Percentiles rank a stretch among this genome's conserved stretches.
Conservation (phyloP, 2,797 vertebrate species). For the Thunnus albacares region DNA sequence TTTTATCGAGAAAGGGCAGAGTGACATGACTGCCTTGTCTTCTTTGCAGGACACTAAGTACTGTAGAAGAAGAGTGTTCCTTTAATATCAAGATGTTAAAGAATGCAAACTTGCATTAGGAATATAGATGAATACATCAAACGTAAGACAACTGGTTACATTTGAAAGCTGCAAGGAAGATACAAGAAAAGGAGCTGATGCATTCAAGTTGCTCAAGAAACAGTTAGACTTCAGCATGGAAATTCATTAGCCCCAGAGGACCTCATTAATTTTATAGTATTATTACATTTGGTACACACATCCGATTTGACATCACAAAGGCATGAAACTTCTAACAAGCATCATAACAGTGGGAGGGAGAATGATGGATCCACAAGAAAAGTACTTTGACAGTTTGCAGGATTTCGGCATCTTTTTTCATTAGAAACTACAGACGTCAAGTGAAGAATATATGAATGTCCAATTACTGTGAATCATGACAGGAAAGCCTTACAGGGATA, state of each 20-base stretch:
- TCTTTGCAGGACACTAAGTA: constrained; percentile 1
- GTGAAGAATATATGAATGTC: constrained; percentile 20
- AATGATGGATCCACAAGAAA: constrained; percentile 5
- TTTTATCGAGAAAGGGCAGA: constrained; percentile 10
- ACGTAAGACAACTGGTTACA: neutral
- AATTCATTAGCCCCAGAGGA: constrained; percentile 48
- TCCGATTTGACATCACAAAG: constrained; percentile 44
- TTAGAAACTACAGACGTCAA: neutral
- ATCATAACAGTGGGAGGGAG: neutral
- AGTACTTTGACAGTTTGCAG: neutral
- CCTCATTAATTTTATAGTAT: constrained; percentile 52
- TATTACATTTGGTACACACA: constrained; percentile 50
- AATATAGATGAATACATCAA: constrained; percentile 16
- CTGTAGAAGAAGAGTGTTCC: neutral
- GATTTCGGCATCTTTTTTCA: neutral
- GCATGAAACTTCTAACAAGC: constrained; percentile 14
- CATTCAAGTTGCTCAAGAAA: constrained; percentile 34
- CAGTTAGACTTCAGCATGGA: constrained; percentile 30
- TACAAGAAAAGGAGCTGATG: constrained; percentile 25
- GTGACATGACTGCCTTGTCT: neutral
- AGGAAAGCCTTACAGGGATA: neutral
- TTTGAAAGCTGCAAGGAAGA: constrained; percentile 21
- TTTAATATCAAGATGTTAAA: constrained; percentile 9
- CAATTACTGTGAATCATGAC: constrained; percentile 6
- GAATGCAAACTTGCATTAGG: constrained; percentile 3